Conservation (phyloP, 2,113 vertebrate genomes). For the Percina caprodes region DNA sequence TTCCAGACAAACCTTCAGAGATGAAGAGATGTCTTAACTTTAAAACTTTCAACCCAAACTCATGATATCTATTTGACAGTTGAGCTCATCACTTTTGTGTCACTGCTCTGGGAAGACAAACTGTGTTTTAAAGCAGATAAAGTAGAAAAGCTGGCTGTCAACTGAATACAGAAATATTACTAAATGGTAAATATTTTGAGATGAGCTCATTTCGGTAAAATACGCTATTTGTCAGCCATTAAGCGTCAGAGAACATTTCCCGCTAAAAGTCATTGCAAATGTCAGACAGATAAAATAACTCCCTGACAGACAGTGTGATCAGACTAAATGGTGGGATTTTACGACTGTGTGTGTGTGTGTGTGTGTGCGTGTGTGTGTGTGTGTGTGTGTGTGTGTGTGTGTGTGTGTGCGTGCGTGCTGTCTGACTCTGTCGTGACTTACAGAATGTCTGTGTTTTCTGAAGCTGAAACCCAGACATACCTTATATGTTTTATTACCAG, state of each 20-base stretch:
- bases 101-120: constrained; percentile 20
- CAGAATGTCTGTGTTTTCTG: constrained; percentile 21
- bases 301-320: constrained; percentile 53
- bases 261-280: constrained; percentile 70
- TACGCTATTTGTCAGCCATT: constrained; percentile 55
- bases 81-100: constrained; percentile 26
- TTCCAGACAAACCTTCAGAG: constrained; percentile 10
- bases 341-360: constrained; percentile 12
- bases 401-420: constrained; percentile 5
- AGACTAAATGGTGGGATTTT: constrained; percentile 52
- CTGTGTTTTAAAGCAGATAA: constrained; percentile 2
- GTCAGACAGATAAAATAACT: constrained; percentile 74
- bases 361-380: constrained; percentile 23
- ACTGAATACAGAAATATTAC: constrained; percentile 19
- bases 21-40: constrained; percentile 12
- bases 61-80: constrained; percentile 34
- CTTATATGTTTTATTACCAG: constrained; percentile 35
- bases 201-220: constrained; percentile 43
- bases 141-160: neutral
- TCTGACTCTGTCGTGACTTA: constrained; percentile 29
- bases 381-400: neutral
- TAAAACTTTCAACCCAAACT: constrained; percentile 30
- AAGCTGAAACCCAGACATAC: constrained; percentile 30
- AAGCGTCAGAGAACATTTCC: constrained; percentile 45
- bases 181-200: constrained; percentile 35